These are phyloP conservation scores for Venustoraphidia nigricollis DNA, from an alignment of 2,888 invertebrate genomes.

Conservation along the genomic window DNA sequence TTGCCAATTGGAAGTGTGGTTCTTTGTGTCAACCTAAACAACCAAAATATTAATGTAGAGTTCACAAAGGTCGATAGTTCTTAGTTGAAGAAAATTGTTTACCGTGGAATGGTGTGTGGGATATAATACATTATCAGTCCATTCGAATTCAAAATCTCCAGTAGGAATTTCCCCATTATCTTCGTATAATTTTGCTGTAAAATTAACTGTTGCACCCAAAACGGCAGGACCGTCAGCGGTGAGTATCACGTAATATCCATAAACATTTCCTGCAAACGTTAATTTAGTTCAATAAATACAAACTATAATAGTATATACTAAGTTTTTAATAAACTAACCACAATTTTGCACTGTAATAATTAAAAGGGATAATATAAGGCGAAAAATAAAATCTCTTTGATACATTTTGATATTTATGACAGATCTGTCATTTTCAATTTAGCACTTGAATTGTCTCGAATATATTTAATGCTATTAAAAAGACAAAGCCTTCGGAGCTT, in stretches of 20 bases:
- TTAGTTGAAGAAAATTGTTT: no score
- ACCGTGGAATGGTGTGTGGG: slow-evolving; percentile 18
- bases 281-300: no score
- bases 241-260: slow-evolving; percentile 31
- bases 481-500: no score
- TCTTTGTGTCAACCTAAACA: slow-evolving; percentile 27
- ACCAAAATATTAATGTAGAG: slow-evolving; percentile 3
- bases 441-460: no score
- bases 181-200: slow-evolving; percentile 41
- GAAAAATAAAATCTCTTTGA: no score
- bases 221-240: slow-evolving; percentile 52
- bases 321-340: no score
- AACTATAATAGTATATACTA: no score
- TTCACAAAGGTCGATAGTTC: not conserved
- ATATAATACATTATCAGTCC: slow-evolving; percentile 42
- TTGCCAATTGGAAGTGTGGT: slow-evolving; percentile 43
- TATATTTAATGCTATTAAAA: no score
- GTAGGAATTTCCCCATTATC: slow-evolving; percentile 23
- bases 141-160: slow-evolving; percentile 37
- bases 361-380: no score
- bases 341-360: no score
- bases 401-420: no score
- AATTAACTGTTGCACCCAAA: slow-evolving; percentile 52
- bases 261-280: slow-evolving; percentile 11
- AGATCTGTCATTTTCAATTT: no score